Conservation (phyloP, 2,113 vertebrate genomes). For the Melierax canorus region DNA sequence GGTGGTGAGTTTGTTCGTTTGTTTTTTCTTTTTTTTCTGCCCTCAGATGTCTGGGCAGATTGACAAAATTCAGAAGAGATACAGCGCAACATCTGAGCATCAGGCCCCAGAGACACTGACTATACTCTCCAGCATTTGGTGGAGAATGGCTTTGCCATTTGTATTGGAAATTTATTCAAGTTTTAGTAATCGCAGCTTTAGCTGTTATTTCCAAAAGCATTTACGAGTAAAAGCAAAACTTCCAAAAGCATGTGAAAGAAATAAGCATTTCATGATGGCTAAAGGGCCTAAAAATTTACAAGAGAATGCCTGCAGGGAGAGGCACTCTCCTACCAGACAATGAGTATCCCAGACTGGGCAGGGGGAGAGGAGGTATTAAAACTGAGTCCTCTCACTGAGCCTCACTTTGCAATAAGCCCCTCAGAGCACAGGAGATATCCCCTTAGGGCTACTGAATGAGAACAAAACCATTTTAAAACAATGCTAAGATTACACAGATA, state of each 20-base stretch:
- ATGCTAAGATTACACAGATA: neutral
- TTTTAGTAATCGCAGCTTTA: neutral
- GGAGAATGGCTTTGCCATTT: neutral
- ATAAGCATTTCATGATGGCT: neutral
- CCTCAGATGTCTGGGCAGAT: neutral
- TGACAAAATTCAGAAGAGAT: neutral
- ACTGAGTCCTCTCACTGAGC: neutral
- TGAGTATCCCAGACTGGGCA: neutral
- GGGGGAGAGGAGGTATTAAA: neutral
- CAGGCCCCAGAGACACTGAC: accelerated
- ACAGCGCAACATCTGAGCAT: neutral
- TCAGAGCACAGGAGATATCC: neutral
- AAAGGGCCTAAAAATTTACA: neutral
- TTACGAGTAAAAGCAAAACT: neutral
- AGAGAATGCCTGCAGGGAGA: neutral
- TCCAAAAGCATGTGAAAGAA: neutral
- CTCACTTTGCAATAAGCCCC: neutral
- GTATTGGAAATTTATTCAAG: neutral
- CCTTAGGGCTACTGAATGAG: neutral
- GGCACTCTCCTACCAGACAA: neutral
- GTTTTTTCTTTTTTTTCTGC: neutral
- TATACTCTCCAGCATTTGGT: neutral
- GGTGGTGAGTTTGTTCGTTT: too few species aligned
- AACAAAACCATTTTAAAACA: neutral
- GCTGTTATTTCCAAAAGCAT: neutral